phyloP scores from a whole-genome alignment of 2,797 vertebrate species.

The Taeniopygia guttata region DNA sequence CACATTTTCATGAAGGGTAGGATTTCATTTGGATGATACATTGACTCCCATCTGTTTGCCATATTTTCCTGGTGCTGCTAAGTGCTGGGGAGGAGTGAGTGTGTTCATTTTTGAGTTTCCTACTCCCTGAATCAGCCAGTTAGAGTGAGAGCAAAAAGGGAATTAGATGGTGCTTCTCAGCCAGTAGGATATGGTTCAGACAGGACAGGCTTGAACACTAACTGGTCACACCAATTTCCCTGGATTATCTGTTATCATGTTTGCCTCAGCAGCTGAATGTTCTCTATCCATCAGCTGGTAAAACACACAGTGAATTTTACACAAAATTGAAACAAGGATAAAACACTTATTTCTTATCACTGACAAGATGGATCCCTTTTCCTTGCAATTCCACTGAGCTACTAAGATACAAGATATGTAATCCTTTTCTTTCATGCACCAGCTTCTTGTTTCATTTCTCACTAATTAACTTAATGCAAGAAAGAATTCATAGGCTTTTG shows the following conservation, averaged over 20 bases:
- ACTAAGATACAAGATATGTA: constrained; percentile 1
- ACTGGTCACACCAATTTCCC: neutral
- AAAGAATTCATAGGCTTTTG: constrained; percentile 13
- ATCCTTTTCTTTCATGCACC: neutral
- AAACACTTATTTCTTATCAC: neutral
- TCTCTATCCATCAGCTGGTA: neutral
- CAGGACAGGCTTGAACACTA: neutral
- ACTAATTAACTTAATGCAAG: constrained; percentile 42
- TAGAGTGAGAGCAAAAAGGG: neutral
- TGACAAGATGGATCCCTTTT: neutral
- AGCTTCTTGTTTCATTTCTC: constrained; percentile 36
- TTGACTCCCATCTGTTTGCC: constrained; percentile 48
- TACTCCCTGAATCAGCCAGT: neutral
- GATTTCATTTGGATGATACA: constrained; percentile 48
- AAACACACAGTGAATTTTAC: neutral
- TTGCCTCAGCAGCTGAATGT: neutral
- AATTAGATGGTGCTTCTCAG: neutral
- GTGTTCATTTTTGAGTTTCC: constrained; percentile 24
- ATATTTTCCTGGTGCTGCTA: constrained; percentile 23
- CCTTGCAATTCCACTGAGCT: constrained; percentile 1
- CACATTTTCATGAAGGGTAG: constrained; percentile 13
- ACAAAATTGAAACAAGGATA: neutral
- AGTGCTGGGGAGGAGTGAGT: constrained; percentile 18
- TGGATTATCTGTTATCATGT: neutral
- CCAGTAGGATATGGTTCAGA: neutral